phyloP scores from a whole-genome alignment of 2,888 invertebrate species.

The Belgica antarctica region DNA sequence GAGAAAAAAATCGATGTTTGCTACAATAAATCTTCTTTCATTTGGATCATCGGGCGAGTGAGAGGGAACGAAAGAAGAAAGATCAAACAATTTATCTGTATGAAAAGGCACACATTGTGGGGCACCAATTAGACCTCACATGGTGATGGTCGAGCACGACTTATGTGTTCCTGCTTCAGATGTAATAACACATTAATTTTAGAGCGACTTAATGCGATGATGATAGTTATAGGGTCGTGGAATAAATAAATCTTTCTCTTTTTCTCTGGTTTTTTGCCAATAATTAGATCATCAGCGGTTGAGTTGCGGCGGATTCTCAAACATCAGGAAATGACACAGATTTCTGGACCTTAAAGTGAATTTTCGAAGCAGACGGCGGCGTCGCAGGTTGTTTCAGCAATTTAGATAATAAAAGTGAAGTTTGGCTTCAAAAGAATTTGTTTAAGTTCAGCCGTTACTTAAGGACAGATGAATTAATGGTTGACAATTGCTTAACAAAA shows the following conservation, averaged over 20 bases:
- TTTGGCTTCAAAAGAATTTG: too few species aligned
- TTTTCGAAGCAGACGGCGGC: too few species aligned
- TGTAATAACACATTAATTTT: conserved; percentile 42
- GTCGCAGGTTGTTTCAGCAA: too few species aligned
- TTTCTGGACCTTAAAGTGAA: too few species aligned
- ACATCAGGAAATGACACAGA: conserved; percentile 42
- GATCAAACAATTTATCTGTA: conserved; percentile 15
- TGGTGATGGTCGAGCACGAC: conserved; percentile 31
- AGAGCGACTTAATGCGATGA: conserved; percentile 29
- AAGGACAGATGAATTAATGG: too few species aligned
- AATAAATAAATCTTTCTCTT: conserved; percentile 26
- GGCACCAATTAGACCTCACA: conserved; percentile 44
- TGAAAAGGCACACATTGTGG: conserved; percentile 20
- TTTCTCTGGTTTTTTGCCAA: background rate
- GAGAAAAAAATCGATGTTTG: conserved; percentile 40
- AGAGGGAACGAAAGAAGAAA: background rate
- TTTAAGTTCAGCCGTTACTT: too few species aligned
- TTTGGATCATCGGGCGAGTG: conserved; percentile 33
- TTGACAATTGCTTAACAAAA: too few species aligned
- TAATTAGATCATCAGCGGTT: conserved; percentile 4
- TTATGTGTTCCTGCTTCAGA: conserved; percentile 26
- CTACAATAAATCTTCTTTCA: conserved; percentile 44
- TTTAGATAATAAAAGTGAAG: background rate
- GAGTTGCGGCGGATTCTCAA: background rate
- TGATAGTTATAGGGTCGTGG: conserved; percentile 33